Base-by-base conservation (phyloP, 1,140 invertebrate species). In the Drosophila melanica region DNA sequence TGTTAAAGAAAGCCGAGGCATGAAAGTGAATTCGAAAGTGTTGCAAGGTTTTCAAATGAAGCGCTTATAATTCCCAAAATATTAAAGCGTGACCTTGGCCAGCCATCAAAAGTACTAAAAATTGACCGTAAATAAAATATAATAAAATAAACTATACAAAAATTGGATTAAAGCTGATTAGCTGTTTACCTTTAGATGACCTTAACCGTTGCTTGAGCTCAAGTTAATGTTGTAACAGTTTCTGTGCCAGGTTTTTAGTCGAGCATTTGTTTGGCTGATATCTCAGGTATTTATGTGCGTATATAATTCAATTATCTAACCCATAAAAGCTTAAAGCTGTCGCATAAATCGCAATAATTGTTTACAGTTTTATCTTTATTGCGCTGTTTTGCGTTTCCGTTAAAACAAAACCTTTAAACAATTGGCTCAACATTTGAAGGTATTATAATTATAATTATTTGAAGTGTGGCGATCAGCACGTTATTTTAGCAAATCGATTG, bases 281-380 rank as follows among this genome's bases (percentile, higher is more conserved):
- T 33, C 27, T 35, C 48, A 51, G 48, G 35, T 54, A 39, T 54
- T 41, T 47, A 47, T 23, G 44, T 47, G 11, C 8, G 7, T 20
- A 23, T 47, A 11, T 20, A 8, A 10, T 39, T 20, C 16, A 37
- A 39, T 39, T 55, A 35, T 55, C 53, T 55, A 55, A 35, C 23
- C 16, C 53, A 11, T 23, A 55, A 50, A 50, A 23, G n/a, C 11
- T 23, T 4, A 45, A 44, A 27, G 37, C 37, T n/a, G 10, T 59
- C 16, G 33, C 59, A 62, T 45, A 53, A 69, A 71, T 57, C 62
- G 68, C 62, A 48, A 27, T 50, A 39, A 23, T 64, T 70, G 51
- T 55, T 44, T 71, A 58, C 23, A 18, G 12, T 16, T 41, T 44
- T 72, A 72, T 66, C 53, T 72, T 58, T 58, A 66, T 59, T 18